phyloP scores from a whole-genome alignment of 2,113 vertebrate genomes.

The Urocitellus parryii region DNA sequence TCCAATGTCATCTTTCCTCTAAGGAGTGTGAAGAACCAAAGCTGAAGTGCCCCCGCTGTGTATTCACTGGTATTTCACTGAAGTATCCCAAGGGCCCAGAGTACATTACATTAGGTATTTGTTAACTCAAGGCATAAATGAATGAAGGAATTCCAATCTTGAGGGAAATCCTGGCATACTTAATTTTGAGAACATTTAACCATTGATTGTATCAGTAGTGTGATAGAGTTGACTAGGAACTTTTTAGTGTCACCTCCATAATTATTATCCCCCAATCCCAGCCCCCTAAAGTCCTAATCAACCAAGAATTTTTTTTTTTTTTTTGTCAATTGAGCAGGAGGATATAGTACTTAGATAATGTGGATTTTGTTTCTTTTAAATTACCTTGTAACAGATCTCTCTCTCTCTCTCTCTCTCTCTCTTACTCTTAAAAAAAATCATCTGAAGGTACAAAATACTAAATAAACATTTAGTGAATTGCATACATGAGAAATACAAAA shows the following conservation, averaged over 20 bases:
- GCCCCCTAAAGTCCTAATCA: not conserved
- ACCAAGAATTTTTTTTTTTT: slow-evolving; percentile 45
- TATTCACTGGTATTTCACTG: not conserved
- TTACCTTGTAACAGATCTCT: not conserved
- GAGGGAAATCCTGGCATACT: not conserved
- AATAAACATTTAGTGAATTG: not conserved
- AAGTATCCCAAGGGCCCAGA: not conserved
- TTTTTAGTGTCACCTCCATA: not conserved
- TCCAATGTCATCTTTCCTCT: not conserved
- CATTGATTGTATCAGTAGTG: not conserved
- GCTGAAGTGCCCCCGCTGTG: rapidly evolving
- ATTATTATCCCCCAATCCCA: not conserved
- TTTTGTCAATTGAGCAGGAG: not conserved
- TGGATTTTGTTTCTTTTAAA: not conserved
- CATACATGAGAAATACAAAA: not conserved
- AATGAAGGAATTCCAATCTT: not conserved
- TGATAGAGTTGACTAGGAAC: not conserved
- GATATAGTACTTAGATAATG: not conserved
- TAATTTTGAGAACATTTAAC: slow-evolving; percentile 7
- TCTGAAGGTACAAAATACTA: not conserved
- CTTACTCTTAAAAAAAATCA: not conserved
- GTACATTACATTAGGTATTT: not conserved
- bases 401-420: not conserved
- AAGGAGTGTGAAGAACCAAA: not conserved
- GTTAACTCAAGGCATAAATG: slow-evolving; percentile 3